Base-by-base conservation (phyloP, 2,888 invertebrate genomes). In the Cepaea hortensis region DNA sequence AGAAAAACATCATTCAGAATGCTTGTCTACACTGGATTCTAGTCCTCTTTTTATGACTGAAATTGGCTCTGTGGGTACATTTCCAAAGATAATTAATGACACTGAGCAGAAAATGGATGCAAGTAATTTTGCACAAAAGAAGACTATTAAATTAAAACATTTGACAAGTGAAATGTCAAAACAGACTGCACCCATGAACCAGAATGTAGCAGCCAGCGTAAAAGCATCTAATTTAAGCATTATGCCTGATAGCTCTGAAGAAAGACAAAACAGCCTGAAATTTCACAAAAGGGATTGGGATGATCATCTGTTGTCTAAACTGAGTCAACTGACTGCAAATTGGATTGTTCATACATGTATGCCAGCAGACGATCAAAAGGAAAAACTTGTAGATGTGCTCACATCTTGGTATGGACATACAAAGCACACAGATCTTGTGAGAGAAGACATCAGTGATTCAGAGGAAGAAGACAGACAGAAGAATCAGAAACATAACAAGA, bases 281-380 rank as follows among this genome's bases (percentile, higher is more conserved):
- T 20, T 75, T 35, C 61, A 62, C 7, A 88, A 85, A 86, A 89
- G 90, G 88, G 92, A 93, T 62, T 94, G 94, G 94, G 94, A 94
- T 89, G 91, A 93, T 13, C 93, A 92, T 89, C 88, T 94, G n/a
- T 89, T 94, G 90, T 92, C 93, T 6, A 89, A 91, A 65, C 85
- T 94, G 65, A 93, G 93, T 88, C 87, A 92, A 55, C 90, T 91
- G 76, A 94, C 94, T n/a, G 94, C 94, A n/a, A 91, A 92, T 79
- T 94, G 93, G 94, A 91, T 94, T 70, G 94, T 94, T 1, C 91
- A 93, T 86, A 90, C 93, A 84, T 90, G 90, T 65, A 91, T 92
- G 82, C 79, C 88, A 11, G 81, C 68, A 11, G 82, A 76, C 15
- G 88, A 90, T 46, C 90, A 91, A 48, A 91, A 91, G 84, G 91